phyloP scores from a whole-genome alignment of 2,113 vertebrate species.

The Campylorhamphus procurvoides region DNA sequence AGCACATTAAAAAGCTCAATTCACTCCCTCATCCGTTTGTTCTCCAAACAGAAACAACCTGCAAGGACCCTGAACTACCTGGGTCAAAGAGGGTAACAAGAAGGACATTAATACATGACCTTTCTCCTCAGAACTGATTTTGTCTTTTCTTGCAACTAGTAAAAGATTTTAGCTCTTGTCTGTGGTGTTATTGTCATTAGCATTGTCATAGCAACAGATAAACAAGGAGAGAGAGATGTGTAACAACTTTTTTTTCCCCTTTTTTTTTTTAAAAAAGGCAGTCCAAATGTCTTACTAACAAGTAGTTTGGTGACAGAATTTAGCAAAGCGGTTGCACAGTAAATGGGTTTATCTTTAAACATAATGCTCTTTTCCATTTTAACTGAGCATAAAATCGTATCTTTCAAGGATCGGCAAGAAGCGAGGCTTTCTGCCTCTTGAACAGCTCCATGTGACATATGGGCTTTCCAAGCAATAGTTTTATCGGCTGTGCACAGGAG shows the following conservation, averaged over 20 bases:
- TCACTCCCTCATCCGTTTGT: not conserved
- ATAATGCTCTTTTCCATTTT: conserved; percentile 76
- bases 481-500: conserved; percentile 65
- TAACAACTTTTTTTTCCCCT: not conserved
- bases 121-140: not conserved
- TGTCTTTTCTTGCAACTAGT: not conserved
- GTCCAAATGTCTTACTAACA: conserved; percentile 57
- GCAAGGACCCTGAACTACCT: not conserved
- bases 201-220: conserved; percentile 57
- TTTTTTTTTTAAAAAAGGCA: not conserved
- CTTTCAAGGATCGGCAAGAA: conserved; percentile 65
- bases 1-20: not conserved
- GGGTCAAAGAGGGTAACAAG: not conserved
- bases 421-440: conserved; percentile 59
- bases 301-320: conserved; percentile 71
- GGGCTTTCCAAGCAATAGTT: conserved; percentile 71
- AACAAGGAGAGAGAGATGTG: conserved; percentile 41
- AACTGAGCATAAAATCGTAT: conserved; percentile 77
- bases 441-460: conserved; percentile 75
- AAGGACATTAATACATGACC: not conserved
- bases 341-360: conserved; percentile 72
- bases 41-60: conserved; percentile 21
- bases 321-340: conserved; percentile 44
- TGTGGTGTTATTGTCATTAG: conserved; percentile 34
- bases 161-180: not conserved